Percentiles rank a stretch among this genome's conserved stretches.
Conservation (phyloP, 1,140 invertebrate genomes). For the Drosophila athabasca region DNA sequence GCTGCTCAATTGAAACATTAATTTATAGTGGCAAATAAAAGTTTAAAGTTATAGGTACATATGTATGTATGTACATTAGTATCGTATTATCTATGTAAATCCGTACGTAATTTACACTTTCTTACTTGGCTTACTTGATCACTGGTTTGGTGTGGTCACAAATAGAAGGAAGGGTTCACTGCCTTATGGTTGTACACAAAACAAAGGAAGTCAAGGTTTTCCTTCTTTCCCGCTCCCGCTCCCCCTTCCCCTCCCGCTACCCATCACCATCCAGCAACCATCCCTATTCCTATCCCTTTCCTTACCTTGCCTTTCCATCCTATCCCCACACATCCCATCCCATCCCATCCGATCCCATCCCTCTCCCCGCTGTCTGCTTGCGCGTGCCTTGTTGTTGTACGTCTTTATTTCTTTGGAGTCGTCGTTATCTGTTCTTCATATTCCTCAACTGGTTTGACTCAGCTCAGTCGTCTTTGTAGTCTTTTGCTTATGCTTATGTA, state of each 20-base stretch:
- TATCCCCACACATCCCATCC: no score
- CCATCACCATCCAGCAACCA: conserved; percentile 19
- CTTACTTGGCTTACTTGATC: conserved; percentile 12
- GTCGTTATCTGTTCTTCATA: conserved; percentile 78
- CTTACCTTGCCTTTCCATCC: no score
- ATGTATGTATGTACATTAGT: no score
- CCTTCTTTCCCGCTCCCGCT: conserved; percentile 19
- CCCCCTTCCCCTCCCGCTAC: not conserved
- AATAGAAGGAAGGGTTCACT: conserved; percentile 65
- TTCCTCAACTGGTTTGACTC: conserved; percentile 76
- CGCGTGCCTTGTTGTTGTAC: conserved; percentile 68
- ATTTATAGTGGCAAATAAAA: not conserved
- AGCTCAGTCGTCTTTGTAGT: conserved; percentile 37
- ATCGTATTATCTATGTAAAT: not conserved
- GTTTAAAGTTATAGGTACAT: not conserved
- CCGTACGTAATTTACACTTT: no score
- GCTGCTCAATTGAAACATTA: no score
- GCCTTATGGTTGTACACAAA: conserved; percentile 51
- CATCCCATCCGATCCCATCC: no score
- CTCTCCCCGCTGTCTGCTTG: conserved; percentile 2
- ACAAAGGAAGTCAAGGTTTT: conserved; percentile 71
- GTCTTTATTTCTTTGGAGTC: conserved; percentile 71
- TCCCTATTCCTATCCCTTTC: conserved; percentile 2
- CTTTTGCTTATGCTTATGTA: conserved; percentile 40
- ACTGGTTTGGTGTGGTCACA: conserved; percentile 17